These are phyloP conservation scores for Ophion costatus DNA, from an alignment of 2,888 invertebrate species.

Conservation along the genomic window DNA sequence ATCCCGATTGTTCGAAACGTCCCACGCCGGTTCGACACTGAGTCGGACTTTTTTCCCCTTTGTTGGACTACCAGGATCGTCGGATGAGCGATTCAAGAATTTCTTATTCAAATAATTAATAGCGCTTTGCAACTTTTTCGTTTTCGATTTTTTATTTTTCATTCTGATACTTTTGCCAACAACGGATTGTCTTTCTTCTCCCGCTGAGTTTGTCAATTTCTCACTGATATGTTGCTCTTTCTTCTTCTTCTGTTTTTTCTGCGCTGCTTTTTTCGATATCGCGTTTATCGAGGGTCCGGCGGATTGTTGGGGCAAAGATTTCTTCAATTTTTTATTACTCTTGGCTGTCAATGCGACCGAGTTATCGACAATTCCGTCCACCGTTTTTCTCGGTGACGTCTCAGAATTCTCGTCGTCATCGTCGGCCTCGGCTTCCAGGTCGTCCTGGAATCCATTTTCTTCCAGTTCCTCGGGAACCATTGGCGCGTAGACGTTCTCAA, in stretches of 20 bases:
- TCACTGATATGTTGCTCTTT: conserved; percentile 47
- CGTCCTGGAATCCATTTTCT: conserved; percentile 35
- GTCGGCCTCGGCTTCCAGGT: background rate
- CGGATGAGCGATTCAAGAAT: conserved; percentile 49
- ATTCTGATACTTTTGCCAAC: conserved; percentile 65
- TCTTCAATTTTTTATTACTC: conserved; percentile 47
- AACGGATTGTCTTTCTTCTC: conserved; percentile 3
- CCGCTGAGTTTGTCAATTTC: background rate
- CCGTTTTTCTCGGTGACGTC: background rate
- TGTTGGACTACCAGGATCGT: conserved; percentile 1
- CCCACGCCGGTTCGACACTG: conserved; percentile 35
- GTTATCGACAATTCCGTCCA: background rate
- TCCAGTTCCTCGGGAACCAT: conserved; percentile 30
- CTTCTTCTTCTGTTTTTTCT: conserved; percentile 62
- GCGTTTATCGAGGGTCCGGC: background rate
- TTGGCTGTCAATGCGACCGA: conserved; percentile 17
- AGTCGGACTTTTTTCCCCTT: conserved; percentile 54
- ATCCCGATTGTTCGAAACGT: conserved; percentile 47
- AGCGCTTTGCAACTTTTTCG: conserved; percentile 65
- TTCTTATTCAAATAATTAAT: conserved; percentile 62
- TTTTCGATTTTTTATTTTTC: conserved; percentile 72
- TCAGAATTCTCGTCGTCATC: conserved; percentile 21
- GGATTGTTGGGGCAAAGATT: conserved; percentile 17
- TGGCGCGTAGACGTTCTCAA: conserved; percentile 47
- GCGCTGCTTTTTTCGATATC: conserved; percentile 54